phyloP scores from a whole-genome alignment of 2,888 invertebrate species.

The Athalia cordata region DNA sequence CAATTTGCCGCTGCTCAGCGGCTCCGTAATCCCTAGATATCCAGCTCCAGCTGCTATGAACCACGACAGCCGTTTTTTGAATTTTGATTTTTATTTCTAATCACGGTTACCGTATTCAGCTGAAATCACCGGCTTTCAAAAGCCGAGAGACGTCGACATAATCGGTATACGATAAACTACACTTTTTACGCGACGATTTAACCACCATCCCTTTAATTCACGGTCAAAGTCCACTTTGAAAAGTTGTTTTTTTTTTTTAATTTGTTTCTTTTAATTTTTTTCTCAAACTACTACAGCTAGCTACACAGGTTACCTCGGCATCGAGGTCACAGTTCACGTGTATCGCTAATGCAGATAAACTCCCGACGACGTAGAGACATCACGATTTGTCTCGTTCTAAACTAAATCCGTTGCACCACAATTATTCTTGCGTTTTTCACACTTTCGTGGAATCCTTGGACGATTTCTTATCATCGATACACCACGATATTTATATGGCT shows the following conservation, averaged over 20 bases:
- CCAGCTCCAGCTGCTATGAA: neutral
- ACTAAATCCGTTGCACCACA: neutral
- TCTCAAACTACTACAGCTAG: neutral
- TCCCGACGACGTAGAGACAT: neutral
- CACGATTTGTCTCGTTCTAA: neutral
- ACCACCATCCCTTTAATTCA: neutral
- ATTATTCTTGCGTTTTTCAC: too few relatives aligned
- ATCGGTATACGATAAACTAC: too few relatives aligned
- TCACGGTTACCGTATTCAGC: too few relatives aligned
- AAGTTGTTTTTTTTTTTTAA: neutral
- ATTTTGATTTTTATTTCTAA: too few relatives aligned
- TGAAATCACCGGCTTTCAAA: too few relatives aligned
- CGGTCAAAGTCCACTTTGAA: neutral
- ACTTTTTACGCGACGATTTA: too few relatives aligned
- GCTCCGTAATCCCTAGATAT: constrained; percentile 48
- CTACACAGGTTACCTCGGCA: neutral
- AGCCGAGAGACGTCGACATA: too few relatives aligned
- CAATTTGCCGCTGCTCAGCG: neutral
- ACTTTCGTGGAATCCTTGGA: too few relatives aligned
- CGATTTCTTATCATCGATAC: too few relatives aligned
- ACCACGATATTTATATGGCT: too few relatives aligned
- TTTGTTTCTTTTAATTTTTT: neutral
- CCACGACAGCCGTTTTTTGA: neutral
- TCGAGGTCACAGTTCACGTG: constrained; percentile 35
- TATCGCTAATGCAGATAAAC: neutral